These are phyloP conservation scores for Trichonephila clavata DNA, from an alignment of 1,140 invertebrate genomes.

Conservation along the genomic window DNA sequence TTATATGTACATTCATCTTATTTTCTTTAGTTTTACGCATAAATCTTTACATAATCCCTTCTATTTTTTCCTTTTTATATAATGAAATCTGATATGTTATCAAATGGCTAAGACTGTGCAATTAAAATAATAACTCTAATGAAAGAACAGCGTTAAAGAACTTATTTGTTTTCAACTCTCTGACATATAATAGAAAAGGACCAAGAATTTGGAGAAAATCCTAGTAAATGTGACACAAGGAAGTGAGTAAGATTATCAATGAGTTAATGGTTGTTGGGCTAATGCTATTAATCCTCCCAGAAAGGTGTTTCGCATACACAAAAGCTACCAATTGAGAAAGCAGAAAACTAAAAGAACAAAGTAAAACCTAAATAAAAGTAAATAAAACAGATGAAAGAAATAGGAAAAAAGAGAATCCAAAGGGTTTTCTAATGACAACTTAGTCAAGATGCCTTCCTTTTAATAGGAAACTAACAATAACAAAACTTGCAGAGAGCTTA, in stretches of 20 bases:
- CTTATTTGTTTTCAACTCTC: no score
- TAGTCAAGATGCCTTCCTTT: neutral
- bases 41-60: no score
- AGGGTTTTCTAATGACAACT: neutral
- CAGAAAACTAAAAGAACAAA: neutral
- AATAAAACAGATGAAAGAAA: neutral
- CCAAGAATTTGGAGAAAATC: no score
- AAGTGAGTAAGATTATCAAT: neutral
- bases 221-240: neutral
- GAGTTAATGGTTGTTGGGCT: neutral
- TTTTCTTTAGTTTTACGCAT: no score
- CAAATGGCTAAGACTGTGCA: no score
- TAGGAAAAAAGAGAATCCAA: neutral
- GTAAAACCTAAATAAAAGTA: neutral
- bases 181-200: no score
- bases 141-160: no score
- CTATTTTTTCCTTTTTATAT: no score
- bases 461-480: constrained; percentile 11
- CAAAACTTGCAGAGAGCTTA: neutral
- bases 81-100: no score
- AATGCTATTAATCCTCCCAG: neutral
- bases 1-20: no score
- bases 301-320: neutral
- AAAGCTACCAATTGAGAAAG: neutral
- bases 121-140: no score